Conservation (phyloP, 2,113 vertebrate genomes). For the Cyprinus carpio region DNA sequence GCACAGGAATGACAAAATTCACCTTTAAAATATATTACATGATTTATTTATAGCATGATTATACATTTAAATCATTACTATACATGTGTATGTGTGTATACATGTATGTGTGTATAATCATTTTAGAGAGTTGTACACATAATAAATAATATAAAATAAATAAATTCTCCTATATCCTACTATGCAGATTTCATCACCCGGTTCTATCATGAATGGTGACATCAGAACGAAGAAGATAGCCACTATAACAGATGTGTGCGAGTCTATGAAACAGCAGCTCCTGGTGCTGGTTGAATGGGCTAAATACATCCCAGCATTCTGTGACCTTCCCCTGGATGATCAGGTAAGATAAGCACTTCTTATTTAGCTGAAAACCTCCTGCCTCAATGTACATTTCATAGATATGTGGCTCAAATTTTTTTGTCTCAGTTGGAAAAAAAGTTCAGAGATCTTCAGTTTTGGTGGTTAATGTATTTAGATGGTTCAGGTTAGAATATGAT, state of each 20-base stretch:
- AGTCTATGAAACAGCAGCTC: conserved; percentile 99
- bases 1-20: too few species aligned
- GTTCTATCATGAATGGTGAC: conserved; percentile 88
- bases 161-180: background rate
- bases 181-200: conserved; percentile 86
- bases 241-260: conserved; percentile 89
- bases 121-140: too few species aligned
- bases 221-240: conserved; percentile 95
- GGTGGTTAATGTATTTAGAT: conserved; percentile 75
- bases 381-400: background rate
- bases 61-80: too few species aligned
- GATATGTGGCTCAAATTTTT: background rate
- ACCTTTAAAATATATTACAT: background rate
- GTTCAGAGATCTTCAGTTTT: conserved; percentile 40
- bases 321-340: conserved; percentile 95
- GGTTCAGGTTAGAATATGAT: conserved; percentile 70
- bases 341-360: conserved; percentile 77
- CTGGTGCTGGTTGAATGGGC: conserved; percentile 98
- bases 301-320: conserved; percentile 98
- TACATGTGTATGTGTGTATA: too few species aligned
- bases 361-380: background rate
- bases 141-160: too few species aligned
- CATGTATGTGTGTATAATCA: too few species aligned
- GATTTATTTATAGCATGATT: too few species aligned
- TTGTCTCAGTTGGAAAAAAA: background rate